phyloP scores from a whole-genome alignment of 1,140 invertebrate species.

The Sycophila sp. region DNA sequence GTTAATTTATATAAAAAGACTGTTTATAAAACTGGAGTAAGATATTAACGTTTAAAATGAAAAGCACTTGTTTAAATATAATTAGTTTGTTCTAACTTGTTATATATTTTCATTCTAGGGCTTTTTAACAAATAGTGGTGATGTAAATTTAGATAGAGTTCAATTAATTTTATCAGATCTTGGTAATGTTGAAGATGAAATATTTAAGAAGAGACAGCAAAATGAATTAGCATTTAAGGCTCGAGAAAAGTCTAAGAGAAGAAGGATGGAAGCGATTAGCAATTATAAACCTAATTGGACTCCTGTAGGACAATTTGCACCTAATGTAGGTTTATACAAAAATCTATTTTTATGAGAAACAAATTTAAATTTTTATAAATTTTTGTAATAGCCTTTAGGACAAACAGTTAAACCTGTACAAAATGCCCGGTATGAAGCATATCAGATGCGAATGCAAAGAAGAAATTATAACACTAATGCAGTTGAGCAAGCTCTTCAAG shows the following conservation, averaged over 20 bases:
- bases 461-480: conserved; percentile 52
- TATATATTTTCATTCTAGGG: conserved; percentile 70
- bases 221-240: conserved; percentile 85
- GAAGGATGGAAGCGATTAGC: conserved; percentile 64
- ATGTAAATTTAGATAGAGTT: conserved; percentile 91
- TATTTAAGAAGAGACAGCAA: conserved; percentile 91
- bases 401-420: conserved; percentile 64
- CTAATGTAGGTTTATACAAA: conserved; percentile 67
- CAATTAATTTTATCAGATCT: conserved; percentile 95
- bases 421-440: conserved; percentile 78
- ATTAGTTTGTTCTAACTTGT: conserved; percentile 7
- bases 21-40: conserved; percentile 89
- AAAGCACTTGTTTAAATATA: conserved; percentile 3
- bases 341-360: conserved; percentile 3
- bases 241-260: conserved; percentile 78
- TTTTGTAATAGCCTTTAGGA: conserved; percentile 63
- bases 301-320: conserved; percentile 79
- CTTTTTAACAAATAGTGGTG: conserved; percentile 95
- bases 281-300: conserved; percentile 76
- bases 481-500: conserved; percentile 45
- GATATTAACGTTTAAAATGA: conserved; percentile 45
- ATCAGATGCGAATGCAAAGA: conserved; percentile 70
- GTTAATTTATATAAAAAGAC: conserved; percentile 95
- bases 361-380: conserved; percentile 21
- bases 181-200: conserved; percentile 96